These are phyloP conservation scores for Dicyrtoma fusca DNA, from an alignment of 2,888 invertebrate species.

Conservation along the genomic window DNA sequence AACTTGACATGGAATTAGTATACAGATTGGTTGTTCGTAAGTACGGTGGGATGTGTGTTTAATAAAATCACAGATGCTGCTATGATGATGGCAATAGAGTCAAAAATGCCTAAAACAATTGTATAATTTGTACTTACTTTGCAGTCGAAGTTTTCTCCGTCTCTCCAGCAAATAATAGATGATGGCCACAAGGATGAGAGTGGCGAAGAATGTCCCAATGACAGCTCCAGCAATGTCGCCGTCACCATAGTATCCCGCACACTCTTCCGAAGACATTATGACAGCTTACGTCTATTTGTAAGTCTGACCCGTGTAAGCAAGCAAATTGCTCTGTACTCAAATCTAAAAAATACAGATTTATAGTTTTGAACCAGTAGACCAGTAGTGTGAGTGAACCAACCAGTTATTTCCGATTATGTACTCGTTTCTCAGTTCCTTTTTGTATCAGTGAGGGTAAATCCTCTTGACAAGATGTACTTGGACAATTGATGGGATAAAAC, in stretches of 20 bases:
- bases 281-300: background rate
- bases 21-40: background rate
- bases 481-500: too few species aligned
- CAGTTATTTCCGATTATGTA: too few species aligned
- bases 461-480: too few species aligned
- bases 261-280: constrained; percentile 22
- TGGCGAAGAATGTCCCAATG: constrained; percentile 71
- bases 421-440: too few species aligned
- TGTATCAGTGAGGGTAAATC: too few species aligned
- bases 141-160: constrained; percentile 66
- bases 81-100: background rate
- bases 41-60: background rate
- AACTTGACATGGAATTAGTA: background rate
- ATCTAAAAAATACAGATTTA: too few species aligned
- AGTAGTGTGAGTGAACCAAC: too few species aligned
- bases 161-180: constrained; percentile 67
- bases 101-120: constrained; percentile 14
- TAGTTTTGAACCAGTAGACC: too few species aligned
- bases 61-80: background rate
- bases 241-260: constrained; percentile 58
- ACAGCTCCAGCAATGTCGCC: constrained; percentile 74
- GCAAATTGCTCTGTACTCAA: too few species aligned
- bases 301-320: too few species aligned
- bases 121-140: constrained; percentile 62
- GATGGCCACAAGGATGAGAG: constrained; percentile 66